These are phyloP conservation scores for Heliconius himera DNA, from an alignment of 1,140 invertebrate species.

Conservation along the genomic window DNA sequence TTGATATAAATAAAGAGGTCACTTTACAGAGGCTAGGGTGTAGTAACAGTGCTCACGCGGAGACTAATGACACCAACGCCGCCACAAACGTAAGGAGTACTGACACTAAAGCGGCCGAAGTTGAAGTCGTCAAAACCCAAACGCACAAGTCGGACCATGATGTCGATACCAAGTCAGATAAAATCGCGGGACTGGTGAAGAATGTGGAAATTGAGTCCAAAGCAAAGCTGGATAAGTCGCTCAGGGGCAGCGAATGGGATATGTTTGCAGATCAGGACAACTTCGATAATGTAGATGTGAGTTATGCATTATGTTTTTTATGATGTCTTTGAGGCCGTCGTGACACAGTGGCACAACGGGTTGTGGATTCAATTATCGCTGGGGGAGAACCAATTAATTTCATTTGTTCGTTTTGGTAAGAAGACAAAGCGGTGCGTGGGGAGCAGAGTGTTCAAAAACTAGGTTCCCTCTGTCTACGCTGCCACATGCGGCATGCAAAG, in stretches of 20 bases:
- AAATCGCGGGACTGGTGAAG: conserved; percentile 16
- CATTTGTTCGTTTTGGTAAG: no score
- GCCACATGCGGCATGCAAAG: no score
- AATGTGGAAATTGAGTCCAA: conserved; percentile 41
- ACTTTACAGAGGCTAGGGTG: conserved; percentile 42
- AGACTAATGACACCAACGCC: conserved; percentile 26
- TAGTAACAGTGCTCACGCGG: conserved; percentile 28
- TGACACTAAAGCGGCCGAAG: conserved; percentile 15
- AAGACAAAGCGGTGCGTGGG: no score
- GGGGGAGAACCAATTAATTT: no score
- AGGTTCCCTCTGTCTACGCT: no score
- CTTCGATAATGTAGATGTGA: conserved; percentile 92
- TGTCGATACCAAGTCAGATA: conserved; percentile 24
- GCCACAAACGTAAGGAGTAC: neutral
- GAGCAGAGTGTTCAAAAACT: no score
- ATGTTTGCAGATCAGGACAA: conserved; percentile 96
- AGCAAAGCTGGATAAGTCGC: conserved; percentile 56
- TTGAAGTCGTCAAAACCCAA: conserved; percentile 19
- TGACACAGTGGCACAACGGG: no score
- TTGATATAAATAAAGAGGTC: conserved; percentile 10
- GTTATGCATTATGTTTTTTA: conserved; percentile 57
- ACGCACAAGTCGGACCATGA: conserved; percentile 22
- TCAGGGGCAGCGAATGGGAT: conserved; percentile 87
- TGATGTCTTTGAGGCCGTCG: neutral
- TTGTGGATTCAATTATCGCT: no score